Conservation (phyloP, 30 jellyfish, hydroid and myxozoan genomes). For the Aurelia sp. region DNA sequence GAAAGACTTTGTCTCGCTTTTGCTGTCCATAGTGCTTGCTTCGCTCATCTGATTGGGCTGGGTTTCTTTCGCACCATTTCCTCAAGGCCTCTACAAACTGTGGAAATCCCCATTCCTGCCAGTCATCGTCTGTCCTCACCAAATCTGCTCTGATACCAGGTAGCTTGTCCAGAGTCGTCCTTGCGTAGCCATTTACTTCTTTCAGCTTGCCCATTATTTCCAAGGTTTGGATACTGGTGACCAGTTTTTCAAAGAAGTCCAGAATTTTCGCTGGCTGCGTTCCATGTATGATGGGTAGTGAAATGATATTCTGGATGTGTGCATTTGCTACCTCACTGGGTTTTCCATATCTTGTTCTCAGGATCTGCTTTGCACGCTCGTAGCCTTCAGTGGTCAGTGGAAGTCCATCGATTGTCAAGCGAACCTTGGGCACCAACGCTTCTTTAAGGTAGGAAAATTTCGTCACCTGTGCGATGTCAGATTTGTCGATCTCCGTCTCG, state of each 20-base stretch:
- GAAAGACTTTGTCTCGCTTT: constrained; percentile 10
- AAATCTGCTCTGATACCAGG: constrained; percentile 74
- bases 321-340: constrained; percentile 72
- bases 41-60: not conserved
- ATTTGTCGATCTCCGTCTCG: constrained; percentile 29
- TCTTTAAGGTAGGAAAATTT: constrained; percentile 52
- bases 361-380: constrained; percentile 23
- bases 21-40: not conserved
- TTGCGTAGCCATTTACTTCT: constrained; percentile 56
- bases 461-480: constrained; percentile 44
- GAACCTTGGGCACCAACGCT: constrained; percentile 10
- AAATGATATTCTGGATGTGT: constrained; percentile 52
- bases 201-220: constrained; percentile 66
- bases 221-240: constrained; percentile 40
- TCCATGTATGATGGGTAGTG: constrained; percentile 41
- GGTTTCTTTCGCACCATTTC: constrained; percentile 79
- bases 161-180: constrained; percentile 79
- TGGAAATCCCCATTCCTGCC: constrained; percentile 74
- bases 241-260: constrained; percentile 65
- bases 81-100: constrained; percentile 63
- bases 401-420: constrained; percentile 51
- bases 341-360: constrained; percentile 55
- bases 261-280: constrained; percentile 37
- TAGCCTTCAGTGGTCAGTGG: constrained; percentile 67
- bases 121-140: constrained; percentile 66